A percentile compares a stretch with the other conserved stretches of the same genome.
Conservation (phyloP, 2,797 vertebrate species). For the Premnoplex brunnescens region DNA sequence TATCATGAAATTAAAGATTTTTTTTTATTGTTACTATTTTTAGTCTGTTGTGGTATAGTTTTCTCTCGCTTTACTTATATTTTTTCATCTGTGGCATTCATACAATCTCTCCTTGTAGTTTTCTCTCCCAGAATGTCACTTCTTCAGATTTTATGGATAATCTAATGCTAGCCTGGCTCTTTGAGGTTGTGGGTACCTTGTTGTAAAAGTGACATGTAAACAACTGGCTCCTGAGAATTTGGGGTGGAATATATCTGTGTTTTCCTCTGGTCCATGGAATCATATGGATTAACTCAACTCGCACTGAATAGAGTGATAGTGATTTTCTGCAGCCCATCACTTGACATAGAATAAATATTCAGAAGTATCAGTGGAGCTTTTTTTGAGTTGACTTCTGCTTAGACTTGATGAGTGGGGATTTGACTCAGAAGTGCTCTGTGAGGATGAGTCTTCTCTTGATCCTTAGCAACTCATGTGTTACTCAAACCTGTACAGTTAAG, state of each 20-base stretch:
- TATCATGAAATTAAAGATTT: background rate
- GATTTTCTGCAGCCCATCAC: background rate
- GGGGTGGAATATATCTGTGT: background rate
- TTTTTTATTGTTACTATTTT: background rate
- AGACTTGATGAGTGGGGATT: background rate
- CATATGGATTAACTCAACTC: background rate
- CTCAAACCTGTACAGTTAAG: background rate
- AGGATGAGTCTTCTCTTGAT: background rate
- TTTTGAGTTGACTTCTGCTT: background rate
- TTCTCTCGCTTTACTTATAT: background rate
- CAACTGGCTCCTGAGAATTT: background rate
- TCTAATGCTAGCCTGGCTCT: background rate
- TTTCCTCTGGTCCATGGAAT: background rate
- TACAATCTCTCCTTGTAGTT: background rate
- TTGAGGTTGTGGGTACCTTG: background rate
- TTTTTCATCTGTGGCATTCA: accelerated
- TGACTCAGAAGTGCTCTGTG: background rate
- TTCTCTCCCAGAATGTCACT: background rate
- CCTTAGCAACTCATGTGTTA: background rate
- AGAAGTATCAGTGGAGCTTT: background rate
- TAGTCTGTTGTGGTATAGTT: accelerated
- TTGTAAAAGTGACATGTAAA: background rate
- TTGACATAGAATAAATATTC: background rate
- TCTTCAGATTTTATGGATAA: background rate
- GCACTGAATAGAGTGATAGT: background rate